Evolutionary conservation across 2,113 vertebrate genomes (phyloP).

Genomic region (Eclectus roratus): DNA sequence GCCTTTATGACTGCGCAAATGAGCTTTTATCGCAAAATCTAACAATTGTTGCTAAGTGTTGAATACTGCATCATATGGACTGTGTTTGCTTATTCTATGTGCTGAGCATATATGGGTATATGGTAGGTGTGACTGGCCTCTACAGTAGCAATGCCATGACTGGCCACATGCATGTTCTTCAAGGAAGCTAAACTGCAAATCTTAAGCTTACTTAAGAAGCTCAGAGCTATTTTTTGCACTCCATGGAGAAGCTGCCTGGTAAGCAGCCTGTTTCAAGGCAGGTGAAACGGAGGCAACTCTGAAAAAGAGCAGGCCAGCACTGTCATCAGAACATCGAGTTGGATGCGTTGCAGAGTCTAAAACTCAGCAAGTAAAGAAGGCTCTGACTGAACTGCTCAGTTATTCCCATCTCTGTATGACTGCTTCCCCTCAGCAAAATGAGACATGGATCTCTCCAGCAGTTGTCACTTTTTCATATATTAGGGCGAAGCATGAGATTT

Average conservation of each 20-base stretch:
- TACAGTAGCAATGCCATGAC: accelerated
- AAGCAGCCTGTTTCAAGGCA: neutral
- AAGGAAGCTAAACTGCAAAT: neutral
- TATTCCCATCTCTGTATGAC: neutral
- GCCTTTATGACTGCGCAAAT: neutral
- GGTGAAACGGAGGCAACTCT: neutral
- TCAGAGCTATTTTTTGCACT: neutral
- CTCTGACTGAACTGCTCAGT: neutral
- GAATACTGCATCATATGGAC: neutral
- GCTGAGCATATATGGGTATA: neutral
- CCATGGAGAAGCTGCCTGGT: neutral
- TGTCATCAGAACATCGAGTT: neutral
- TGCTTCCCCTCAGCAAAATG: neutral
- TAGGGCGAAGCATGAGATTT: neutral
- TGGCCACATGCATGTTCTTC: accelerated
- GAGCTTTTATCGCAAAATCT: neutral
- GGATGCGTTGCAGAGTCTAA: neutral
- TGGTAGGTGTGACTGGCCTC: neutral
- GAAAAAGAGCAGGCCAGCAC: neutral
- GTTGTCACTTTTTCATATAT: neutral
- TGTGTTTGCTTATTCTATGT: neutral
- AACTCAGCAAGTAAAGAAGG: neutral
- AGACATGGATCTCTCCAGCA: neutral
- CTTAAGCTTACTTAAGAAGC: neutral
- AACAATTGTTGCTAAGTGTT: neutral